Evolutionary conservation across 2,888 invertebrate species (phyloP), one percentile per base, ranked within the genome.

Genomic region (Catonia carolina): DNA sequence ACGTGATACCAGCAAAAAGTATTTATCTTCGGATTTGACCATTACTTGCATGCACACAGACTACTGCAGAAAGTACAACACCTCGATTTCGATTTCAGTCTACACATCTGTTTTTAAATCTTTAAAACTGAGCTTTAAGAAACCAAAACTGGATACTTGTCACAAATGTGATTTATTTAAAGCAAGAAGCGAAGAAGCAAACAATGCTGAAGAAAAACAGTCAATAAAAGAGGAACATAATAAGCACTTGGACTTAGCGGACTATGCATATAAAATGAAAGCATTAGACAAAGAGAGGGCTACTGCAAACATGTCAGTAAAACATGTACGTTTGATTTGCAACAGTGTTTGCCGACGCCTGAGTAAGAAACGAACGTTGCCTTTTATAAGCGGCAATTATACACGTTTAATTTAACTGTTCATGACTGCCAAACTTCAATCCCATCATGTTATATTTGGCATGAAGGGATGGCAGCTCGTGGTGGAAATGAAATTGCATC

Each of bases 401-500:
- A 39, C 31, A 48, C 48, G 12, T 48, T 48, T 17, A 48, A 48
- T 27, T 48, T 27, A 27, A 48, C 48, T n/a, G 27, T 56, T 15
- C 51, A 51, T 27, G 56, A 41, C 31, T 18, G 31, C 14, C 10
- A 45, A 51, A 36, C n/a, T 14, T 39, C 39, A 37, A 39, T 10
- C 20, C 41, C 49, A 12, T 39, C 27, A 18, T 54, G 49, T 53
- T 59, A 51, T 36, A 64, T 64, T 63, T 66, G 65, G 65, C 14
- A 31, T 49, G 49, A 48, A 17, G 33, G 14, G 10, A 31, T 57
- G 57, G 41, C 62, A 66, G 53, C 56, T 58, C 53, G 66, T 55
- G 67, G 65, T 37, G 65, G 63, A 1, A 67, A 67, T 56, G 58
- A 67, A 52, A 66, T 67, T 42, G 65, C 64, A 27, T 63, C 64